Evolutionary conservation across 2,113 vertebrate species (phyloP).

Genomic region (Pollachius pollachius): DNA sequence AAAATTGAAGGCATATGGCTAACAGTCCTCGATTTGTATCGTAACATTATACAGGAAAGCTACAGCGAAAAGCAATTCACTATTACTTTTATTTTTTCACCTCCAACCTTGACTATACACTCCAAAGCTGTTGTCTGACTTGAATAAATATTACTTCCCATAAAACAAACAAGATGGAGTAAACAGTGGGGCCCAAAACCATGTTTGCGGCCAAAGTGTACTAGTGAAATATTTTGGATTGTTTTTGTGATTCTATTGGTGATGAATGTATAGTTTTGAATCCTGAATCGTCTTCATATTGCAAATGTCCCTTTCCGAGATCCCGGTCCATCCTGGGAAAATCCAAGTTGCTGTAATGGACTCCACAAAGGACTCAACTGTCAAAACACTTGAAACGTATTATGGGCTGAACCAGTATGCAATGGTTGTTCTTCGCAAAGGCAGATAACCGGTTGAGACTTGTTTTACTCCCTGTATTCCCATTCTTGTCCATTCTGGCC

Average conservation of each 20-base stretch:
- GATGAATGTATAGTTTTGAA: too few species aligned
- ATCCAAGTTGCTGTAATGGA: too few species aligned
- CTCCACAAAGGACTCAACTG: too few species aligned
- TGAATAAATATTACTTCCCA: conserved; percentile 24
- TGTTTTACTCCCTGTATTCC: too few species aligned
- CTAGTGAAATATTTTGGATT: conserved; percentile 28
- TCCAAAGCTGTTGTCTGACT: conserved; percentile 24
- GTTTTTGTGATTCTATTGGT: background rate
- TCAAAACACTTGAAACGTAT: too few species aligned
- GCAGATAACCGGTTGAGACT: too few species aligned
- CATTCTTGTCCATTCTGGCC: too few species aligned
- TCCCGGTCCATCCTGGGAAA: too few species aligned
- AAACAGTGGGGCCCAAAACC: conserved; percentile 1
- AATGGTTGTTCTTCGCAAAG: too few species aligned
- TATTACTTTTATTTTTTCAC: conserved; percentile 31
- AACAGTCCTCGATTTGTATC: conserved; percentile 67
- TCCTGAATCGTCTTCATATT: too few species aligned
- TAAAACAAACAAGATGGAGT: conserved; percentile 21
- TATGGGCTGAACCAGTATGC: too few species aligned
- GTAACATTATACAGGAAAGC: conserved; percentile 51
- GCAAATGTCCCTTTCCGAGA: too few species aligned
- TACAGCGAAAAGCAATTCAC: conserved; percentile 26
- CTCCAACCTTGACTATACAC: conserved; percentile 28
- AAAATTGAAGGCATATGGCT: conserved; percentile 69
- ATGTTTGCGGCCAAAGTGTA: conserved; percentile 32